phyloP scores from a whole-genome alignment of 2,888 invertebrate species.

The Eupeodes luniger region DNA sequence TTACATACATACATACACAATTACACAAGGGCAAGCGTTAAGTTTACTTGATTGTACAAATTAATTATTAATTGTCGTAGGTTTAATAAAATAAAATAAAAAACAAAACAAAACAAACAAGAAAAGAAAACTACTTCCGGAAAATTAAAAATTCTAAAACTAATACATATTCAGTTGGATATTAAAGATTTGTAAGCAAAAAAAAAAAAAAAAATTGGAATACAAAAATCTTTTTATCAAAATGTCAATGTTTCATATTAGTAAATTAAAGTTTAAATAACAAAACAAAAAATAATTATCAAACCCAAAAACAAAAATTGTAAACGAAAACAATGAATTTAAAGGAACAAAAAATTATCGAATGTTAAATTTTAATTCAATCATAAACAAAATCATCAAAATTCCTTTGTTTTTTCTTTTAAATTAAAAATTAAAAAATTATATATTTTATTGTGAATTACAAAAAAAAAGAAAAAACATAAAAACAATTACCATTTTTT shows the following conservation, averaged over 20 bases:
- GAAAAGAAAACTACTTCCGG: constrained; percentile 56
- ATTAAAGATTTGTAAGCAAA: constrained; percentile 61
- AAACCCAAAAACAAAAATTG: constrained; percentile 11
- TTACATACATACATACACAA: constrained; percentile 22
- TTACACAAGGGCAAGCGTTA: constrained; percentile 59
- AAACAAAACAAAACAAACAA: constrained; percentile 30
- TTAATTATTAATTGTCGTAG: constrained; percentile 75
- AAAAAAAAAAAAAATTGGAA: constrained; percentile 42
- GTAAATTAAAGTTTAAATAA: constrained; percentile 55
- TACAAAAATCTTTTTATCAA: constrained; percentile 60
- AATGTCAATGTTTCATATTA: constrained; percentile 67
- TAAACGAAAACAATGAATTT: constrained; percentile 75
- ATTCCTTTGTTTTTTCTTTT: not conserved
- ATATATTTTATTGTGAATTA: constrained; percentile 11
- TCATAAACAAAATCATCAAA: constrained; percentile 23
- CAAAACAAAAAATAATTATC: constrained; percentile 24
- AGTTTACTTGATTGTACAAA: constrained; percentile 75
- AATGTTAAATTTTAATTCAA: constrained; percentile 64
- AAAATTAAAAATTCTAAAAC: constrained; percentile 69
- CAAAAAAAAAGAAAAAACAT: not conserved
- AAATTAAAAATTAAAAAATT: not conserved
- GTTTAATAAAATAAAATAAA: constrained; percentile 40
- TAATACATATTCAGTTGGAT: constrained; percentile 75
- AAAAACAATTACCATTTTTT: constrained; percentile 28
- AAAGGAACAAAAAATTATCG: constrained; percentile 66